phyloP scores from a whole-genome alignment of 2,797 vertebrate species.

The Oceanodroma leucorhoa region DNA sequence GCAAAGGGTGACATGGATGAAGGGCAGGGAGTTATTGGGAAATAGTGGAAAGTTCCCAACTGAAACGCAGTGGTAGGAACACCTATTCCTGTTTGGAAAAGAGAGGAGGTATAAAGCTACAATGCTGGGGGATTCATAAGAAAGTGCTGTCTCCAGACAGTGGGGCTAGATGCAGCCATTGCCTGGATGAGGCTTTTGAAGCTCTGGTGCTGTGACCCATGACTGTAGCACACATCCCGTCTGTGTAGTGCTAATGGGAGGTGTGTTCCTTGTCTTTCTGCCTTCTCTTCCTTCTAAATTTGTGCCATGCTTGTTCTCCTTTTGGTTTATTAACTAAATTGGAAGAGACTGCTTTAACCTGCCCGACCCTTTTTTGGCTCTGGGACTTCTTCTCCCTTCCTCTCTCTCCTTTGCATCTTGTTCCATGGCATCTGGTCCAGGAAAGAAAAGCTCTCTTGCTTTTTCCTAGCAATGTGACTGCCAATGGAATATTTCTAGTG shows the following conservation, averaged over 20 bases:
- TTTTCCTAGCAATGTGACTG: background rate
- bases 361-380: background rate
- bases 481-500: background rate
- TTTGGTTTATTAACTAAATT: background rate
- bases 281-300: background rate
- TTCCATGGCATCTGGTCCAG: background rate
- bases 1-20: background rate
- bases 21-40: background rate
- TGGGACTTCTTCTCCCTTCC: background rate
- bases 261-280: background rate
- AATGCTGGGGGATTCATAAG: background rate
- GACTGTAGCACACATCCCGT: rapidly evolving
- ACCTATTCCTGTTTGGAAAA: background rate
- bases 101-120: background rate
- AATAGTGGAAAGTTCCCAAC: background rate
- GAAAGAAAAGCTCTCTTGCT: background rate
- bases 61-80: background rate
- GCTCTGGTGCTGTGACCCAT: background rate
- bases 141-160: background rate
- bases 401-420: background rate
- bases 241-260: background rate
- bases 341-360: background rate
- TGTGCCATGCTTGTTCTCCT: background rate
- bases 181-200: background rate
- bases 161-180: background rate